phyloP scores from a whole-genome alignment of 2,888 invertebrate species.

The Syritta pipiens region DNA sequence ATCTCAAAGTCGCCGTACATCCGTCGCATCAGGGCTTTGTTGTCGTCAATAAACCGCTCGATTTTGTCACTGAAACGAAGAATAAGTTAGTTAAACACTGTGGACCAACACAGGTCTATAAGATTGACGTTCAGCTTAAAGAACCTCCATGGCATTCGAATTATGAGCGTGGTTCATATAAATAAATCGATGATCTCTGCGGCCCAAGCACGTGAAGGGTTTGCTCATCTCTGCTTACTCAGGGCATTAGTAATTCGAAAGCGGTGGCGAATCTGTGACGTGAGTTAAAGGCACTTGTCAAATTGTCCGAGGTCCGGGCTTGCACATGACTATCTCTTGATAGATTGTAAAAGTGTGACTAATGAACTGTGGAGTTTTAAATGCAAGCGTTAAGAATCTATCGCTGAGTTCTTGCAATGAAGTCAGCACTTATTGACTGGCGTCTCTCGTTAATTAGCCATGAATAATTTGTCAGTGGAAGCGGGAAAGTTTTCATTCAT shows the following conservation, averaged over 20 bases:
- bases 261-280: slow-evolving; percentile 32
- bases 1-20: slow-evolving; percentile 95
- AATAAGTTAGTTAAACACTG: slow-evolving; percentile 2
- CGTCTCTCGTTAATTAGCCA: no score
- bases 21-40: slow-evolving; percentile 94
- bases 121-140: slow-evolving; percentile 12
- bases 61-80: slow-evolving; percentile 88
- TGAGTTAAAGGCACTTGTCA: slow-evolving; percentile 14
- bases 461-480: no score
- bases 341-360: slow-evolving; percentile 27
- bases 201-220: slow-evolving; percentile 7
- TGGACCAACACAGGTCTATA: neutral
- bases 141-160: slow-evolving; percentile 7
- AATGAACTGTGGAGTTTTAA: slow-evolving; percentile 3
- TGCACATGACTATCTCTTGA: slow-evolving; percentile 11
- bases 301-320: slow-evolving; percentile 20
- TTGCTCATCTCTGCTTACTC: slow-evolving; percentile 52
- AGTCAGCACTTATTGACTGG: no score
- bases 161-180: neutral
- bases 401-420: slow-evolving; percentile 4
- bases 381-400: neutral
- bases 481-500: no score
- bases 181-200: neutral
- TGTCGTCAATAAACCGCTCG: slow-evolving; percentile 95
- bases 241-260: slow-evolving; percentile 29